Evolutionary conservation across 2,797 vertebrate genomes (phyloP).

Genomic region (Apodemus agrarius): DNA sequence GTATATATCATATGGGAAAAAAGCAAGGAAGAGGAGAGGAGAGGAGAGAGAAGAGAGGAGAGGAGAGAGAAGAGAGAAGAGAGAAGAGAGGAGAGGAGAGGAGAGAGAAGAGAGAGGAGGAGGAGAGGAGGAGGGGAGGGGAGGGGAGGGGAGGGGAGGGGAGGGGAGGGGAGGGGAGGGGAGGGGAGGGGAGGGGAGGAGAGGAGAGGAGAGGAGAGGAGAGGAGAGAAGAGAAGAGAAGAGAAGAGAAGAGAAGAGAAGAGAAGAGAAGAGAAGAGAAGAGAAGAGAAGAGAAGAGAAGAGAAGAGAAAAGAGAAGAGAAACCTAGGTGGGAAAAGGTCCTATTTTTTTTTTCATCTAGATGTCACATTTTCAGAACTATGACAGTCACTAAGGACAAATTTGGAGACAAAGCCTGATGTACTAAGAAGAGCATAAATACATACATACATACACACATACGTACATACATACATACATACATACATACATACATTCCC

Average conservation of each 20-base stretch:
- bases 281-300: neutral
- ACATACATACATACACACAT: neutral
- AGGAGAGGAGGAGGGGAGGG: no score
- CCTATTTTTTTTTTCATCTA: neutral
- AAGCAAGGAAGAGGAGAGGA: no score
- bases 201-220: rapidly evolving
- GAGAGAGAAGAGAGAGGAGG: neutral
- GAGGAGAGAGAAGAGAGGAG: no score
- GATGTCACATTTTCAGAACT: neutral
- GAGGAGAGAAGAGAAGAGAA: neutral
- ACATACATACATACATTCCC: no score
- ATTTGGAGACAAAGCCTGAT: neutral
- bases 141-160: rapidly evolving
- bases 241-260: no score
- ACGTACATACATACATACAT: neutral
- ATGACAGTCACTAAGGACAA: neutral
- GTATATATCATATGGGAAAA: neutral
- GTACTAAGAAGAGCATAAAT: neutral
- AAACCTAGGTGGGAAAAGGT: neutral
- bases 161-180: no score
- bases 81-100: no score
- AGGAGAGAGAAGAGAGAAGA: no score
- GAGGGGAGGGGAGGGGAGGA: rapidly evolving
- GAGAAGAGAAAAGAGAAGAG: neutral
- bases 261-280: neutral